These are phyloP conservation scores for Mungos mungo DNA, from an alignment of 2,113 vertebrate species.

Conservation along the genomic window DNA sequence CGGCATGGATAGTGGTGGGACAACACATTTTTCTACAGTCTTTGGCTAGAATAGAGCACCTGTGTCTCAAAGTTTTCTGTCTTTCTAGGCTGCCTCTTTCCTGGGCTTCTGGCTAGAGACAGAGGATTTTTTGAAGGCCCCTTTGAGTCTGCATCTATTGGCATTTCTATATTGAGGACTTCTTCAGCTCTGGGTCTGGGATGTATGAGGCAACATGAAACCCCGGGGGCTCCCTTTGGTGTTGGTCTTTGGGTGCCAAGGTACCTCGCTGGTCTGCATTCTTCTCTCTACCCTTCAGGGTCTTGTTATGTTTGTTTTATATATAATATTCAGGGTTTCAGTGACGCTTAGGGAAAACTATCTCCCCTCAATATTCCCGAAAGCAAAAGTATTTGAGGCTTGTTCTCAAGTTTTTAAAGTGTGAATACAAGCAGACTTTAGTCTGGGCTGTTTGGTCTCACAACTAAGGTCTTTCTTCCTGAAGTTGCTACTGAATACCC, in stretches of 20 bases:
- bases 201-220: background rate
- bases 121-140: no score
- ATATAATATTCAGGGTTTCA: no score
- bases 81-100: background rate
- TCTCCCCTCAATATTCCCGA: background rate
- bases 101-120: background rate
- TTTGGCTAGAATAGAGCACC: background rate
- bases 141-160: background rate
- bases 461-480: background rate
- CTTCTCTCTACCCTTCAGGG: background rate
- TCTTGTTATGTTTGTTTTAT: background rate
- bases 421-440: background rate
- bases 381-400: background rate
- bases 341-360: background rate
- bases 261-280: no score
- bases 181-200: background rate
- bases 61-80: background rate
- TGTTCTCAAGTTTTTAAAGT: background rate
- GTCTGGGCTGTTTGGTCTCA: background rate
- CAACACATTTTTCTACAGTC: background rate
- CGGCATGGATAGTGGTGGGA: background rate
- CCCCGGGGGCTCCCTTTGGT: no score
- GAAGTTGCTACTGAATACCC: no score
- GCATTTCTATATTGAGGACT: background rate
- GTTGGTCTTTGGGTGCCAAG: no score